Evolutionary conservation across 2,113 vertebrate genomes (phyloP).

Genomic region (Danionella cerebrum): DNA sequence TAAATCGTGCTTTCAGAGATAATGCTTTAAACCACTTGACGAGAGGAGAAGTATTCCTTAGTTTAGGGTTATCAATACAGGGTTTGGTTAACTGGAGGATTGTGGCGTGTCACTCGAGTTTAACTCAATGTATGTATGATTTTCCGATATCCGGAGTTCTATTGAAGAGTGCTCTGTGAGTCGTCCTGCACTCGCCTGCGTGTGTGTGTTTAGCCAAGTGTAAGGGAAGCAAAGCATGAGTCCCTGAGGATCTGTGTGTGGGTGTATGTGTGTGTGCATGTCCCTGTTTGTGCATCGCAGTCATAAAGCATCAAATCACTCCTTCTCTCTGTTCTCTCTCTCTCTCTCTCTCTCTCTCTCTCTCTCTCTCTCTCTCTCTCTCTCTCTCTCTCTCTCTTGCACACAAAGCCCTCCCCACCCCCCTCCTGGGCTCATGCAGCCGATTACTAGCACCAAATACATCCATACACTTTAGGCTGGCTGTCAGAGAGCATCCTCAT

Average conservation of each 20-base stretch:
- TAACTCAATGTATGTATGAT: not conserved
- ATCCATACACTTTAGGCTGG: conserved; percentile 68
- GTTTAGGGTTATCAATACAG: no score
- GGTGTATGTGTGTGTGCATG: conserved; percentile 21
- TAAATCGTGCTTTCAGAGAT: no score
- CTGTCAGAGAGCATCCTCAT: conserved; percentile 69
- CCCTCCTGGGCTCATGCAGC: conserved; percentile 61
- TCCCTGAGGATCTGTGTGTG: conserved; percentile 47
- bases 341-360: not conserved
- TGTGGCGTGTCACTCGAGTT: conserved; percentile 9
- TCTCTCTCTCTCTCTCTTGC: not conserved
- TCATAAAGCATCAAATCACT: conserved; percentile 69
- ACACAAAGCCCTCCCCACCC: conserved; percentile 44
- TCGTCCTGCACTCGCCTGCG: conserved; percentile 19
- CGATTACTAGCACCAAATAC: conserved; percentile 70
- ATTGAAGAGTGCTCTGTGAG: conserved; percentile 30
- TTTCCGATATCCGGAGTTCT: conserved; percentile 31
- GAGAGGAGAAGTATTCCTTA: no score
- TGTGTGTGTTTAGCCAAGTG: conserved; percentile 46
- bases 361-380: not conserved
- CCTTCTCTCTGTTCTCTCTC: no score
- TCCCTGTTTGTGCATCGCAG: conserved; percentile 46
- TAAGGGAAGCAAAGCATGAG: conserved; percentile 57
- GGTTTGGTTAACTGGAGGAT: no score
- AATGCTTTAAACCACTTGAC: no score